Evolutionary conservation across 2,888 invertebrate species (phyloP).

Genomic region (Hecatera dysodea): DNA sequence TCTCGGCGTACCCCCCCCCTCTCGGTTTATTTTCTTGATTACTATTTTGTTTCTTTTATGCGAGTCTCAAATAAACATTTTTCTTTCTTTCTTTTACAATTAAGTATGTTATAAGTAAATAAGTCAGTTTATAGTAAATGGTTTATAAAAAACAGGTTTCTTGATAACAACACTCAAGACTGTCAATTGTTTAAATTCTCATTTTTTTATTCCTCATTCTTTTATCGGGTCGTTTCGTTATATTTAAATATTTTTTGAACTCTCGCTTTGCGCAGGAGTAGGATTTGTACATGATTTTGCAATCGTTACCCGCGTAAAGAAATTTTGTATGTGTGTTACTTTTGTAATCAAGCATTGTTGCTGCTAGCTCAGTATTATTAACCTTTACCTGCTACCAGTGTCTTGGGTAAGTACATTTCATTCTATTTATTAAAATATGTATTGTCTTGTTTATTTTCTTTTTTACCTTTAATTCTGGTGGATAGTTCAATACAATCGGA

Average conservation of each 20-base stretch:
- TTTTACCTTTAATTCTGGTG: too few relatives aligned
- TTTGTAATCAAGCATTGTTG: conserved; percentile 46
- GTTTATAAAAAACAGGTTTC: too few relatives aligned
- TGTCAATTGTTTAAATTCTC: not conserved
- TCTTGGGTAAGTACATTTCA: not conserved
- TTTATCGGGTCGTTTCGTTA: not conserved
- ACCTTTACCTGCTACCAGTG: conserved; percentile 22
- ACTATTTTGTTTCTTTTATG: too few relatives aligned
- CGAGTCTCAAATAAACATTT: too few relatives aligned
- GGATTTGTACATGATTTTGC: conserved; percentile 1
- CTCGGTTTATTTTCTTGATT: too few relatives aligned
- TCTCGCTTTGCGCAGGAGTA: not conserved
- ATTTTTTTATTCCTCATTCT: too few relatives aligned
- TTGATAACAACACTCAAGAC: too few relatives aligned
- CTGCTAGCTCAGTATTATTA: conserved; percentile 34
- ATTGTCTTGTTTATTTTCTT: too few relatives aligned
- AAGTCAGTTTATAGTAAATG: too few relatives aligned
- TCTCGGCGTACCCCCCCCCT: too few relatives aligned
- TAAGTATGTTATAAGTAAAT: too few relatives aligned
- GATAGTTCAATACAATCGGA: not conserved
- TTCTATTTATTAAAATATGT: not conserved
- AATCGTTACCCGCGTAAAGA: conserved; percentile 23
- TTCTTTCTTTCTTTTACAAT: too few relatives aligned
- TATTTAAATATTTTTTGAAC: not conserved
- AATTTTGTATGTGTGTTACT: conserved; percentile 28